Conservation (phyloP, 2,888 invertebrate species). For the Ptycholaimellus sp. region DNA sequence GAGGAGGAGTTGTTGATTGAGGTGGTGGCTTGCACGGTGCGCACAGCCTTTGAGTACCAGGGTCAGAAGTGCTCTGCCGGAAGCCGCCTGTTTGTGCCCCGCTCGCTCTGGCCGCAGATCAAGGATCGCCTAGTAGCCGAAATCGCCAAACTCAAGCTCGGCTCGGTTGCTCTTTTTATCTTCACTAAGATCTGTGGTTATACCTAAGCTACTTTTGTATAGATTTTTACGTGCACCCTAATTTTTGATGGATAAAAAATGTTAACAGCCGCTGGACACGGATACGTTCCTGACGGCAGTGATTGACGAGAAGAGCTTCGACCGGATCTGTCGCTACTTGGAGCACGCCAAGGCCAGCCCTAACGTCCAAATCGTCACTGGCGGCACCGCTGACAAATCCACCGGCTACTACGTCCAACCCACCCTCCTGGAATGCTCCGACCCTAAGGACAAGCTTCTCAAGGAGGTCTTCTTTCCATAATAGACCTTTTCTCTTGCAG, state of each 20-base stretch:
- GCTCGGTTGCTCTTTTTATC: slow-evolving; percentile 35
- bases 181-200: background rate
- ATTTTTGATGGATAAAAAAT: too few relatives aligned
- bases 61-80: slow-evolving; percentile 98
- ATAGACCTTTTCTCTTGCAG: background rate
- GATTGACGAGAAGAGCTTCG: slow-evolving; percentile 70
- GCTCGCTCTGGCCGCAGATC: slow-evolving; percentile 53
- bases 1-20: background rate
- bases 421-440: slow-evolving; percentile 58
- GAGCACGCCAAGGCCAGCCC: slow-evolving; percentile 48
- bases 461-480: too few relatives aligned
- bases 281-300: slow-evolving; percentile 65
- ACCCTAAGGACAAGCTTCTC: slow-evolving; percentile 47
- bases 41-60: slow-evolving; percentile 70
- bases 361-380: slow-evolving; percentile 49
- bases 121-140: too few relatives aligned
- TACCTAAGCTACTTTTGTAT: background rate
- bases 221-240: too few relatives aligned
- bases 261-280: slow-evolving; percentile 16
- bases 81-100: slow-evolving; percentile 81
- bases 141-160: slow-evolving; percentile 53
- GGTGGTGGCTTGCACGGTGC: slow-evolving; percentile 56
- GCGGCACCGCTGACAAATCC: slow-evolving; percentile 57
- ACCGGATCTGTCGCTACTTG: slow-evolving; percentile 62
- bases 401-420: slow-evolving; percentile 77